Conservation (phyloP, 1,140 invertebrate species). For the Drosophila miranda region DNA sequence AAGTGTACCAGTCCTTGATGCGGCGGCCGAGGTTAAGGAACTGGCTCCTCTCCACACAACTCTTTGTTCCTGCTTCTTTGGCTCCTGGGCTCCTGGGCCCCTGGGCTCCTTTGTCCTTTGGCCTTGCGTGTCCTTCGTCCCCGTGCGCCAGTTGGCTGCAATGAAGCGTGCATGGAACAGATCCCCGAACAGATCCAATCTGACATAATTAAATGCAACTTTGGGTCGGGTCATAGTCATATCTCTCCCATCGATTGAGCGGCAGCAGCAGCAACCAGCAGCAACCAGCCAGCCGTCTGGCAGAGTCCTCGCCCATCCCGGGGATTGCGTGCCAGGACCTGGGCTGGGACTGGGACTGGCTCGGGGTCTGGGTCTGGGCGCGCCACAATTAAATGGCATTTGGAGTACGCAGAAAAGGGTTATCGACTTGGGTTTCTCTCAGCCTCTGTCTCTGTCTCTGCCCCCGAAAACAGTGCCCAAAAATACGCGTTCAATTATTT, state of each 20-base stretch:
- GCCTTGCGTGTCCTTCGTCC: conserved; percentile 39
- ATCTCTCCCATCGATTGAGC: conserved; percentile 42
- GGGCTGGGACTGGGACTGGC: conserved; percentile 8
- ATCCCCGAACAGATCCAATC: conserved; percentile 43
- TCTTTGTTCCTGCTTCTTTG: conserved; percentile 40
- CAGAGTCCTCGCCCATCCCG: too few species aligned
- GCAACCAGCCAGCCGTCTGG: too few species aligned
- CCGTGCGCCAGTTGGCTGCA: conserved; percentile 52
- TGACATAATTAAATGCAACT: conserved; percentile 70
- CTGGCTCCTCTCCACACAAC: conserved; percentile 21
- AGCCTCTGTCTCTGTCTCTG: not conserved
- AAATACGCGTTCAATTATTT: conserved; percentile 49
- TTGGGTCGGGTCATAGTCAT: not conserved
- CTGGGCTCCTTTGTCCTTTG: conserved; percentile 18
- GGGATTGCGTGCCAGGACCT: conserved; percentile 33
- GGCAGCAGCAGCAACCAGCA: conserved; percentile 1
- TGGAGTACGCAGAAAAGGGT: conserved; percentile 38
- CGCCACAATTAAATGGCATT: conserved; percentile 55
- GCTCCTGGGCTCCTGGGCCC: not conserved
- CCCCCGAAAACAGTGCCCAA: too few species aligned
- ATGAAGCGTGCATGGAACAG: conserved; percentile 49
- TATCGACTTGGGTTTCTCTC: conserved; percentile 1
- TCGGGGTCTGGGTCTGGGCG: conserved; percentile 22
- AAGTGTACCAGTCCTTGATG: conserved; percentile 45
- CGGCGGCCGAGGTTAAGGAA: conserved; percentile 58